Conservation (phyloP, 2,113 vertebrate genomes). For the Sander lucioperca region DNA sequence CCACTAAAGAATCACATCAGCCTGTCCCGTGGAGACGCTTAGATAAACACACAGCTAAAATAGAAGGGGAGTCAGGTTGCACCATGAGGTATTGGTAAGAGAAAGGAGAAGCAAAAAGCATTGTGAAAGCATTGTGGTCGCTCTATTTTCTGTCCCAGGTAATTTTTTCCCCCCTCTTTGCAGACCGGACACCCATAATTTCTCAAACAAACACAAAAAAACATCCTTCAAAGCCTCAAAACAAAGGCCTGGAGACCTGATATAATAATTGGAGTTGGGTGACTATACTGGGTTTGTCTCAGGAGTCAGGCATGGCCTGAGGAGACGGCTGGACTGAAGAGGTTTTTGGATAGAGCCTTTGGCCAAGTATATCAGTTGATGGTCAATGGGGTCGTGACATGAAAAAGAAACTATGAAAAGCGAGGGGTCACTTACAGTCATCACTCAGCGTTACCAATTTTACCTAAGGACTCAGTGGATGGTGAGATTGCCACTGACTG, state of each 20-base stretch:
- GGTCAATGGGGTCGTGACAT: conserved; percentile 69
- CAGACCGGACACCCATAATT: conserved; percentile 80
- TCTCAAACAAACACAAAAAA: conserved; percentile 82
- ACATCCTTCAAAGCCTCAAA: conserved; percentile 70
- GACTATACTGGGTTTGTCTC: conserved; percentile 60
- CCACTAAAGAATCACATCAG: conserved; percentile 76
- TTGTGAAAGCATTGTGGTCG: conserved; percentile 82
- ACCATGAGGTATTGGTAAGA: conserved; percentile 73
- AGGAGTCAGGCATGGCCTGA: conserved; percentile 74
- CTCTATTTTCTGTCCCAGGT: conserved; percentile 75
- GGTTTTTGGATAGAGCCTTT: conserved; percentile 52
- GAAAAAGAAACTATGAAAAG: conserved; percentile 67
- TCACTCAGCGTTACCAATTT: conserved; percentile 61
- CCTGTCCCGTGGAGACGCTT: conserved; percentile 81
- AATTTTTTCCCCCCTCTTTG: conserved; percentile 56
- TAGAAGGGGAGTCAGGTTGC: conserved; percentile 80
- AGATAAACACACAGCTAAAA: conserved; percentile 84
- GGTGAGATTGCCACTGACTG: conserved; percentile 41
- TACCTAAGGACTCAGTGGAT: conserved; percentile 45
- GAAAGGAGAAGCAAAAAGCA: conserved; percentile 79
- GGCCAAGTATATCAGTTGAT: conserved; percentile 67
- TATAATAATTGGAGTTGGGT: conserved; percentile 81
- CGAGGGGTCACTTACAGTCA: conserved; percentile 75
- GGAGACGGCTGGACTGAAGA: conserved; percentile 70
- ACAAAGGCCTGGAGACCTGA: conserved; percentile 80